A percentile compares a stretch with the other conserved stretches of the same genome.
Conservation (phyloP, 2,113 vertebrate species). For the Sander lucioperca region DNA sequence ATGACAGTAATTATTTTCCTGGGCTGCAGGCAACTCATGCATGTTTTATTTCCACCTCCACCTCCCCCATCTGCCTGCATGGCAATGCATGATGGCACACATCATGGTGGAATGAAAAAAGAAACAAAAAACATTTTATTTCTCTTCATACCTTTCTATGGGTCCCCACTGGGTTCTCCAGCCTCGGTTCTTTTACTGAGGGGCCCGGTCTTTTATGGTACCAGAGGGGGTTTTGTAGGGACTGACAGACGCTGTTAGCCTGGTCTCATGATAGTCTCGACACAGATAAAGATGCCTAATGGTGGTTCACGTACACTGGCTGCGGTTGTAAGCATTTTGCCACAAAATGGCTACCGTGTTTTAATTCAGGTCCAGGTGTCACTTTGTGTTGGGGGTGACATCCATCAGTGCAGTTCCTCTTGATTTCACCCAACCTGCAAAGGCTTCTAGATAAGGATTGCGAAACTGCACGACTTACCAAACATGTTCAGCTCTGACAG, state of each 20-base stretch:
- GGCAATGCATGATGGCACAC: constrained; percentile 71
- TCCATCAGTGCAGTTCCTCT: constrained; percentile 44
- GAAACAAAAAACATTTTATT: constrained; percentile 58
- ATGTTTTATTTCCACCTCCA: constrained; percentile 84
- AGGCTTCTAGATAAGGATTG: constrained; percentile 11
- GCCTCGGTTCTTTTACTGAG: constrained; percentile 59
- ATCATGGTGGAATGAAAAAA: constrained; percentile 52
- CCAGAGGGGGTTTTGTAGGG: constrained; percentile 64
- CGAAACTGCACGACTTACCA: constrained; percentile 21
- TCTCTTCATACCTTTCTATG: constrained; percentile 65
- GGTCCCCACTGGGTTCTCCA: constrained; percentile 70
- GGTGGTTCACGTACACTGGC: constrained; percentile 54
- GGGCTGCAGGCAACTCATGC: constrained; percentile 99
- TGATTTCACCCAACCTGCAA: constrained; percentile 11
- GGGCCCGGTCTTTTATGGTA: constrained; percentile 67
- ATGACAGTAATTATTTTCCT: constrained; percentile 99
- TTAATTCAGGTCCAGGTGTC: constrained; percentile 47
- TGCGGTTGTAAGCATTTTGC: constrained; percentile 70
- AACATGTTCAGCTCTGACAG: constrained; percentile 26
- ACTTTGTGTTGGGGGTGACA: constrained; percentile 19
- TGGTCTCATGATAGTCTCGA: constrained; percentile 74
- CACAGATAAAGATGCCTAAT: constrained; percentile 77
- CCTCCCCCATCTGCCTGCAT: constrained; percentile 81
- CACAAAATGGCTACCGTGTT: constrained; percentile 68
- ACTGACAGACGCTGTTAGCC: constrained; percentile 76